phyloP scores from a whole-genome alignment of 2,888 invertebrate species.

The Stenodera caucasica region DNA sequence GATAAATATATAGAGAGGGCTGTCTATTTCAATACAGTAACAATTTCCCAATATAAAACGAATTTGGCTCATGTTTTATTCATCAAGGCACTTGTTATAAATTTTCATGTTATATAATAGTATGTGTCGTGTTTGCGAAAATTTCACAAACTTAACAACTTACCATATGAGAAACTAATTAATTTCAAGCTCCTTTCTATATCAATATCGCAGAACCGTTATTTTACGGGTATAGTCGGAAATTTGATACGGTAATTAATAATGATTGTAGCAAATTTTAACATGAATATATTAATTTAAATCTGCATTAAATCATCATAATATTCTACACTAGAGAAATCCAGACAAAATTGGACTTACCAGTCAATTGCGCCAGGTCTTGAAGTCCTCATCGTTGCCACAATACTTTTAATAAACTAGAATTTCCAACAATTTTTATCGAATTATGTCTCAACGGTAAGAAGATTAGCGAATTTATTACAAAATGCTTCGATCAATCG shows the following conservation, averaged over 20 bases:
- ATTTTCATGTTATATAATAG: constrained; percentile 11
- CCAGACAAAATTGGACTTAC: no score
- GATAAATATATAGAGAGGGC: no score
- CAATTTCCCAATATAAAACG: constrained; percentile 15
- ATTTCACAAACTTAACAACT: constrained; percentile 16
- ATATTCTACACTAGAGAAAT: no score
- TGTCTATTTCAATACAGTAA: no score
- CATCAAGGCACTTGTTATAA: constrained; percentile 33
- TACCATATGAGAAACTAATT: constrained; percentile 30
- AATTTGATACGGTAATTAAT: constrained; percentile 30
- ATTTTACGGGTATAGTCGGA: constrained; percentile 16
- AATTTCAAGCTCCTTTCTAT: constrained; percentile 18
- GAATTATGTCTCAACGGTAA: neutral
- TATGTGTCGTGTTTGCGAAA: constrained; percentile 17
- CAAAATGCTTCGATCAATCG: neutral
- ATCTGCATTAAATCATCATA: no score
- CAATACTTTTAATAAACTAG: no score
- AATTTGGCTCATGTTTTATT: constrained; percentile 35
- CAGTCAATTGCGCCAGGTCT: no score
- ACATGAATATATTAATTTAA: constrained; percentile 15
- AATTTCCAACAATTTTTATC: no score
- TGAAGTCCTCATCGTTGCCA: no score
- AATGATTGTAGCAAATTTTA: constrained; percentile 10
- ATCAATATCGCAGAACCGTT: constrained; percentile 18
- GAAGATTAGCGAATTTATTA: no score